A percentile compares a stretch with the other conserved stretches of the same genome.
phyloP scores from a whole-genome alignment of 1,140 invertebrate genomes.

The Pemphigus obesinymphae region DNA sequence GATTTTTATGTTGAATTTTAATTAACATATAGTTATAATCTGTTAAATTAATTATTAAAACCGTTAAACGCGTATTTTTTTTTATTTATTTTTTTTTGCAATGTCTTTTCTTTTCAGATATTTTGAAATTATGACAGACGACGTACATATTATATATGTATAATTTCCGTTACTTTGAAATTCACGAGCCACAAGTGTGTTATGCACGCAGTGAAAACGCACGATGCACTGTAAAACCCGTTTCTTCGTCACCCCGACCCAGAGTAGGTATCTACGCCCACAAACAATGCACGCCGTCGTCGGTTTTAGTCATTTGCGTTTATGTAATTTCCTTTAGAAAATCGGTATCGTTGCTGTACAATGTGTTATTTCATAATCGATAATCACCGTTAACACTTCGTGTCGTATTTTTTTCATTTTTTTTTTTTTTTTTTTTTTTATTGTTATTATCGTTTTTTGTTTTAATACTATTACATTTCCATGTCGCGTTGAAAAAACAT shows the following conservation, averaged over 20 bases:
- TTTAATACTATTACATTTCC: neutral
- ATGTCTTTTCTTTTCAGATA: neutral
- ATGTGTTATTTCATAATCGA: slow-evolving; percentile 26
- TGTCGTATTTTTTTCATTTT: neutral
- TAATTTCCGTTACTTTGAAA: neutral
- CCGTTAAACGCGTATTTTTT: too few species aligned
- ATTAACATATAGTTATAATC: too few species aligned
- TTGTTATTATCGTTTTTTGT: neutral
- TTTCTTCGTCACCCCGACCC: neutral
- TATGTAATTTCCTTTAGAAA: neutral
- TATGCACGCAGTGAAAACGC: neutral
- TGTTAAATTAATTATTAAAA: too few species aligned
- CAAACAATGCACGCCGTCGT: neutral
- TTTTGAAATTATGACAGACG: neutral
- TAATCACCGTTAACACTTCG: slow-evolving; percentile 35
- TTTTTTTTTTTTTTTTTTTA: neutral
- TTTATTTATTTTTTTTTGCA: neutral
- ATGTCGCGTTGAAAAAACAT: neutral
- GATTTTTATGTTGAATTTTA: too few species aligned
- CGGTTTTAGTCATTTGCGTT: neutral
- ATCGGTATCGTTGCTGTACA: neutral
- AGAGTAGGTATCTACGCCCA: neutral
- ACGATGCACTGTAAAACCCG: neutral
- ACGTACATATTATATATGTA: too few species aligned
- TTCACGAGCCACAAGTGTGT: neutral